Conservation (phyloP, 2,888 invertebrate genomes). For the Cheilosia impressa region DNA sequence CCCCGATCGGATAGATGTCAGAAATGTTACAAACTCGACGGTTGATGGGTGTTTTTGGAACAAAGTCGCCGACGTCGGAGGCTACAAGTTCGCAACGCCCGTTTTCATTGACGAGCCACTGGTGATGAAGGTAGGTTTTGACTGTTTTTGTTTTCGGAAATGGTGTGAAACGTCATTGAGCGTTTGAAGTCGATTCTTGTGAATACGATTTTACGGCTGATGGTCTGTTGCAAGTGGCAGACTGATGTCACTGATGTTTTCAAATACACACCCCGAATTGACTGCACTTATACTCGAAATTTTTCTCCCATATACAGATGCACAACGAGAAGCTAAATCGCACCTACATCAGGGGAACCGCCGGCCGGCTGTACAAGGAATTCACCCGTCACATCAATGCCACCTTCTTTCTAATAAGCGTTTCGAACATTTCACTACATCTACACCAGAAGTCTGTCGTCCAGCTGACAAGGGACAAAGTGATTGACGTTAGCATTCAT, state of each 20-base stretch:
- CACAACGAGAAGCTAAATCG: constrained; percentile 36
- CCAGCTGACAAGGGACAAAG: constrained; percentile 44
- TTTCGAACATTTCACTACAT: constrained; percentile 40
- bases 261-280: too few species aligned
- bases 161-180: background rate
- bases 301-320: constrained; percentile 11
- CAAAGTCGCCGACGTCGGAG: constrained; percentile 64
- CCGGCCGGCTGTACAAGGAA: constrained; percentile 72
- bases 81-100: constrained; percentile 58
- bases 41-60: constrained; percentile 56
- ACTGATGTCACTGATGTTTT: too few species aligned
- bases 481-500: constrained; percentile 75
- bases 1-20: constrained; percentile 35
- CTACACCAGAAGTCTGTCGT: constrained; percentile 55
- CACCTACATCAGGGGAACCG: constrained; percentile 65
- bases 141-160: background rate
- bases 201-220: too few species aligned
- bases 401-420: constrained; percentile 48
- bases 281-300: background rate
- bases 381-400: constrained; percentile 68
- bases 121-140: constrained; percentile 67
- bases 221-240: too few species aligned
- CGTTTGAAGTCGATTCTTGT: background rate
- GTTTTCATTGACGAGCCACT: constrained; percentile 64
- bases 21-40: constrained; percentile 38